Base-by-base conservation (phyloP, 2,797 vertebrate species). In the Micrastur ruficollis region DNA sequence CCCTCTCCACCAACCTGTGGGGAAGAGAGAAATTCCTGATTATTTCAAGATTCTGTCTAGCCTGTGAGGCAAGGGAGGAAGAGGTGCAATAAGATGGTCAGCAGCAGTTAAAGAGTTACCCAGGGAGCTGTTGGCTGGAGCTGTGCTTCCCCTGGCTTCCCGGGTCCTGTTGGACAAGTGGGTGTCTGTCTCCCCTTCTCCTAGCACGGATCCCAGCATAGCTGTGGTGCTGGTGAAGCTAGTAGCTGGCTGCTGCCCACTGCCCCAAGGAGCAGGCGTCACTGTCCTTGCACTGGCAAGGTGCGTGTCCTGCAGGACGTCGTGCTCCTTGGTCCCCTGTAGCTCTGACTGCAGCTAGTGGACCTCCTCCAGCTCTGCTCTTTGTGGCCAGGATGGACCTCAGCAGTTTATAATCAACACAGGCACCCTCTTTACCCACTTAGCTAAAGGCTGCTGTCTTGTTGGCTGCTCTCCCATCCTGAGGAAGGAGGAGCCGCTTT, bases 121-220 rank as follows among this genome's bases (percentile, higher is more conserved):
- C 58, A 19, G 58, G 63, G 58, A 47, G 38, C 46, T 61, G n/a
- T 29, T 2, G 2, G 53, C 78, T 67, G 53, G 38, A n/a, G n/a
- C 38, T n/a, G 46, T 5, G 12, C 14, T 61, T 52, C 46, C 22
- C 52, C 25, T 19, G 44, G 34, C 50, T 26, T 58, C 27, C 59
- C 14, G 2, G 6, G 44, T 38, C 44, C 53, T 29, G 18, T 22
- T 23, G 68, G 59, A 18, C 1, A 2, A 14, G 36, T 44, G 15
- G 22, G 44, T 52, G 68, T n/a, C 20, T 29, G 44, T 10, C 40
- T 27, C 50, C 31, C 32, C 29, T 38, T 32, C 36, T 58, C 32
- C 47, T 0, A 1, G 49, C 66, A 18, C 0, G 1, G 50, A 12
- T 34, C 21, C 26, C 34, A 23, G 15, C 3, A 1, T 42, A 34